Conservation (phyloP, 1,140 invertebrate species). For the Saccostrea echinata region DNA sequence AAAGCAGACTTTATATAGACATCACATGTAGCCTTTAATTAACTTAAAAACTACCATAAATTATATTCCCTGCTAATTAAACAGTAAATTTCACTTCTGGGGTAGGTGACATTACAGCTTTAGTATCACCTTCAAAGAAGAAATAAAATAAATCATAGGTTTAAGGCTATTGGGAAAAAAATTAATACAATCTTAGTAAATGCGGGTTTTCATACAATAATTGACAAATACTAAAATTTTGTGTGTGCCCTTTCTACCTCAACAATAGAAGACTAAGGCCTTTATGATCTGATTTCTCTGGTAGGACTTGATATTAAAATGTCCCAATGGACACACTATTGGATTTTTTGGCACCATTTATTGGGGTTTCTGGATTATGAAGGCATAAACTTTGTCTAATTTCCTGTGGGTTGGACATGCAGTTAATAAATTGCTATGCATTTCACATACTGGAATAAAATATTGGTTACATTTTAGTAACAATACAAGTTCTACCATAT, state of each 20-base stretch:
- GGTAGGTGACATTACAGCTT: too few relatives aligned
- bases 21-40: too few relatives aligned
- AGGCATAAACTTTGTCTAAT: neutral
- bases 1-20: too few relatives aligned
- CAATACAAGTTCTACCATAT: too few relatives aligned
- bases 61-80: too few relatives aligned
- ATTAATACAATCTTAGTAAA: neutral
- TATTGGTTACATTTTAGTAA: too few relatives aligned
- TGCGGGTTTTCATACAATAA: neutral
- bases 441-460: too few relatives aligned
- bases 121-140: neutral
- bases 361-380: neutral
- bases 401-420: neutral
- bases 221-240: neutral
- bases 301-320: neutral
- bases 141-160: neutral
- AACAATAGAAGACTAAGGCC: neutral
- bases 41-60: too few relatives aligned
- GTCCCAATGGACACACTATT: neutral
- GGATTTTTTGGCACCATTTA: neutral
- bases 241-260: neutral
- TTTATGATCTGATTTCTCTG: neutral
- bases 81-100: too few relatives aligned
- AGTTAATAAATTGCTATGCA: too few relatives aligned
- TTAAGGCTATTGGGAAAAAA: constrained; percentile 3